Base-by-base conservation (phyloP, 2,888 invertebrate genomes). In the Leptinotarsa rubiginosa region DNA sequence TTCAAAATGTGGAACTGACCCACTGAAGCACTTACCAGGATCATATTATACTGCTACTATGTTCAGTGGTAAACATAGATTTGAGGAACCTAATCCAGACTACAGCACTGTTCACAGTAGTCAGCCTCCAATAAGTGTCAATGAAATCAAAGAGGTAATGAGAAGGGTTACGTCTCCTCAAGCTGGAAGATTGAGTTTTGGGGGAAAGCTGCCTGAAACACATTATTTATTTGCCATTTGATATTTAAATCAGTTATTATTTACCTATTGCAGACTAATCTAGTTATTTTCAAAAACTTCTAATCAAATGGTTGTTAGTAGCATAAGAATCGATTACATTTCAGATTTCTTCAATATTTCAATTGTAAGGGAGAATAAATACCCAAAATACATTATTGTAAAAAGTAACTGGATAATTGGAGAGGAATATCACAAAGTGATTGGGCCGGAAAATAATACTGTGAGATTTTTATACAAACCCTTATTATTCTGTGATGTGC, bases 111-210 rank as follows among this genome's bases (percentile, higher is more conserved):
- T 92, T 0, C 91, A 91, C 83, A 93, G 91, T 83, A 92, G 92
- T 47, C 93, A 92, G 56, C 90, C 92, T 52, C 91, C 94, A 0
- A 92, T 97, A 72, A 93, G 93, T 25, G 94, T 95, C 0, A 90
- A 92, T 15, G 96, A 97, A 88, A 93, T 97, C 64, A 91, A 93
- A 78, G 97, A 97, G 88, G 96, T 94, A 0, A 89, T 97, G 82
- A 89, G 96, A 70, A 90, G 97, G 77, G 93, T 92, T 84, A 91
- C 90, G 85, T 90, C 90, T 50, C 92, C 93, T 0, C 91, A 90
- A 82, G 89, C 89, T 54, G 92, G 91, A 15, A 89, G 83, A 69
- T 77, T 88, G 64, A 85, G 83, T 79, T 87, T 88, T 89, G 89
- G 91, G 86, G 90, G 89, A 83, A 88, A 82, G 81, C 74, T 86